Evolutionary conservation across 2,888 invertebrate species (phyloP), one percentile per base, ranked within the genome.

Genomic region (Idaea aversata): DNA sequence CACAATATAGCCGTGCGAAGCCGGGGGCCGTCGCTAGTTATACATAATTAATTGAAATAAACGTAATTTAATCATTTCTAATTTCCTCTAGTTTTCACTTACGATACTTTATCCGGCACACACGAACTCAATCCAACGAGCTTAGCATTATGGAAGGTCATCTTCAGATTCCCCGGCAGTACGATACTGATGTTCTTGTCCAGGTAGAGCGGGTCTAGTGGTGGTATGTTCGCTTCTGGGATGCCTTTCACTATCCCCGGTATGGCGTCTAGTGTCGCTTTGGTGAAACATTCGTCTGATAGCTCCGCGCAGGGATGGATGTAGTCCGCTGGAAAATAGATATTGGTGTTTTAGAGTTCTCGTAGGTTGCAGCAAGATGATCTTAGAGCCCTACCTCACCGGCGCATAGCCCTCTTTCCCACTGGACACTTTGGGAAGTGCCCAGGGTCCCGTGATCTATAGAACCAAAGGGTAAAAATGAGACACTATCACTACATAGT

Each of bases 131-230:
- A 70, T 1, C 92, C 92, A 6, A 80, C 77, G 13, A 92, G 77
- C 70, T 85, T 88, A 0, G 91, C 91, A 63, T 93, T 90, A 63
- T 91, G 91, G 78, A 93, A 93, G 34, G 91, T 91, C 89, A 93
- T 88, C 76, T 85, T 88, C 61, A 93, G 77, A 66, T 91, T 91
- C 6, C 92, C 92, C 0, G 92, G 92, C 0, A 92, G 80, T 5
- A 84, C 81, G 76, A 92, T 91, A 61, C 89, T 90, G 70, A 92
- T 88, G 74, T 92, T 91, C 70, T 75, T 85, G 58, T 91, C 91
- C 72, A 93, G 78, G 69, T 80, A 71, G 1, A 92, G 70, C 0
- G 92, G 92, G 63, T 93, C 92, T 16, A 93, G 75, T 0, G 89
- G 67, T 0, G 92, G 92, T 47, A 93, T 90, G 5, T 81, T 84